Conservation (phyloP, 2,113 vertebrate genomes). For the Antechinus stuartii region DNA sequence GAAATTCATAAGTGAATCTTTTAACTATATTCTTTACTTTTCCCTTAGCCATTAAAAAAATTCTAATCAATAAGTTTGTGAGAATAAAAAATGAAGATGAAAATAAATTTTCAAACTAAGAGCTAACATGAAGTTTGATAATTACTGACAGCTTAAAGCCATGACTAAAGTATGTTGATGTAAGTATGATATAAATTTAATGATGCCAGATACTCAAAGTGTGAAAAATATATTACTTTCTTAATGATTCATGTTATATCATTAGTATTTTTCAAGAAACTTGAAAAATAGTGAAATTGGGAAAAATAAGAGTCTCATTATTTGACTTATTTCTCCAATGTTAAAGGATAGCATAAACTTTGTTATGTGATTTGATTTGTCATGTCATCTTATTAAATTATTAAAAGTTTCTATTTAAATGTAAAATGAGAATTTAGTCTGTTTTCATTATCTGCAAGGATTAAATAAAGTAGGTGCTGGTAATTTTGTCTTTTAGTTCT, state of each 20-base stretch:
- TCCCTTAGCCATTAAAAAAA: slow-evolving; percentile 11
- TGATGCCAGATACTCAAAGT: background rate
- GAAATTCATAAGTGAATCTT: slow-evolving; percentile 36
- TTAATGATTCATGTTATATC: background rate
- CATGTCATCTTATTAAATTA: too few species aligned
- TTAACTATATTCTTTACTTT: background rate
- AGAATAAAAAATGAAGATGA: slow-evolving; percentile 38
- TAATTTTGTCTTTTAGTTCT: too few species aligned
- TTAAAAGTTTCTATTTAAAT: too few species aligned
- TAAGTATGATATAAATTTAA: background rate
- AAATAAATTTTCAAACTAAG: slow-evolving; percentile 14
- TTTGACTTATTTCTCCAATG: background rate
- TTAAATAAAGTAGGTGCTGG: too few species aligned
- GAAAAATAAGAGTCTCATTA: too few species aligned
- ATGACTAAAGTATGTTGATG: slow-evolving; percentile 13
- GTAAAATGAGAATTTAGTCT: too few species aligned
- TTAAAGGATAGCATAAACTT: background rate
- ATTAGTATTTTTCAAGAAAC: too few species aligned
- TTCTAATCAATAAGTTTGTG: slow-evolving; percentile 34
- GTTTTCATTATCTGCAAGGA: too few species aligned
- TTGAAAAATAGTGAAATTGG: too few species aligned
- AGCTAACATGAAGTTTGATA: background rate
- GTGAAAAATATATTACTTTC: background rate
- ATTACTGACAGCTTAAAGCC: slow-evolving; percentile 31
- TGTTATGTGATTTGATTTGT: background rate